These are phyloP conservation scores for Threskiornis aethiopicus DNA, from an alignment of 2,797 vertebrate genomes.

Conservation along the genomic window DNA sequence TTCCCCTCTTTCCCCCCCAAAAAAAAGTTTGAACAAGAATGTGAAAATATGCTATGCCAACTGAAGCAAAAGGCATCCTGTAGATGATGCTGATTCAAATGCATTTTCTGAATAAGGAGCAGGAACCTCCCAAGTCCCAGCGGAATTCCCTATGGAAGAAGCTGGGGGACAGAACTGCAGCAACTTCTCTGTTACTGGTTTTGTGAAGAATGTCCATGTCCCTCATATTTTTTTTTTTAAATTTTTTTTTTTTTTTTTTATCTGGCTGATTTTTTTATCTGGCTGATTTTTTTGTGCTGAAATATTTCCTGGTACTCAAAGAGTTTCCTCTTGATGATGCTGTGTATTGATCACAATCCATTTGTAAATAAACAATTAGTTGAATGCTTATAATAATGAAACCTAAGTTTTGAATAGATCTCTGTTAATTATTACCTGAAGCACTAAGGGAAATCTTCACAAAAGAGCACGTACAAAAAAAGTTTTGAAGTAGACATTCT, in stretches of 20 bases:
- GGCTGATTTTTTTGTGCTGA: background rate
- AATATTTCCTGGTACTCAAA: background rate
- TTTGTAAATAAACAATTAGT: background rate
- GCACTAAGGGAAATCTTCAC: background rate
- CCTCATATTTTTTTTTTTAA: too few species aligned
- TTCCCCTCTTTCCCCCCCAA: rapidly evolving
- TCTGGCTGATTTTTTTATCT: background rate
- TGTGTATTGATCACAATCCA: background rate
- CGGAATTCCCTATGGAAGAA: background rate
- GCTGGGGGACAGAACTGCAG: background rate
- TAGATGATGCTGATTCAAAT: background rate
- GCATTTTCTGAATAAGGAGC: background rate
- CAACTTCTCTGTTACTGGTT: background rate
- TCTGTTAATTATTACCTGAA: background rate
- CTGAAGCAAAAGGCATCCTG: background rate
- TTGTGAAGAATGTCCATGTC: background rate
- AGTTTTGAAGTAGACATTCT: background rate
- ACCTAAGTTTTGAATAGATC: background rate
- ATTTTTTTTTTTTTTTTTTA: background rate
- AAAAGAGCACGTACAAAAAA: background rate
- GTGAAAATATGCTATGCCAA: background rate
- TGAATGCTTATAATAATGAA: background rate
- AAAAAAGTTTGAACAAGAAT: background rate
- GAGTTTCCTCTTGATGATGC: background rate
- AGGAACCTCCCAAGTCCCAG: background rate